These are phyloP conservation scores for Ophioninae sp. DNA, from an alignment of 2,888 invertebrate species.

Conservation along the genomic window DNA sequence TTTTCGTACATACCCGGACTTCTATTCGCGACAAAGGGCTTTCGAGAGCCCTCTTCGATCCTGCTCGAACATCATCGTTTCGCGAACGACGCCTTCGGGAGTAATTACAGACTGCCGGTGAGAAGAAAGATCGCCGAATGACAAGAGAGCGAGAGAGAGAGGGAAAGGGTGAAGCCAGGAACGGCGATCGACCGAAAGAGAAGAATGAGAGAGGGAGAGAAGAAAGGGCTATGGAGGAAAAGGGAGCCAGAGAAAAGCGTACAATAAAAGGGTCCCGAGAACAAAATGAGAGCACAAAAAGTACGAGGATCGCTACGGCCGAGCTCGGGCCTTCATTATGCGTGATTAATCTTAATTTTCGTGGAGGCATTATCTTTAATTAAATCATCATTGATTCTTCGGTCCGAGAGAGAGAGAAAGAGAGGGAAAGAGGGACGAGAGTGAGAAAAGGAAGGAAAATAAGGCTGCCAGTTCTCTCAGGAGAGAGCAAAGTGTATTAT, in stretches of 20 bases:
- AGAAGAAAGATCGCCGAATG: constrained; percentile 60
- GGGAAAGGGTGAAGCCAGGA: constrained; percentile 11
- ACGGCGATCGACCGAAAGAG: constrained; percentile 33
- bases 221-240: constrained; percentile 20
- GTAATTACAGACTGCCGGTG: constrained; percentile 73
- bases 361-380: constrained; percentile 79
- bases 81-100: constrained; percentile 64
- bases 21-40: constrained; percentile 44
- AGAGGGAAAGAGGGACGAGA: not conserved
- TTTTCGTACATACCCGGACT: not conserved
- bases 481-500: constrained; percentile 39
- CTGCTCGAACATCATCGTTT: constrained; percentile 49
- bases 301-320: constrained; percentile 18
- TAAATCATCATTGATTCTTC: constrained; percentile 79
- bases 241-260: constrained; percentile 21
- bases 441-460: constrained; percentile 14
- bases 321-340: constrained; percentile 57
- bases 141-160: constrained; percentile 36
- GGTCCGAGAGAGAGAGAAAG: constrained; percentile 14
- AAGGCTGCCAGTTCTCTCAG: constrained; percentile 22
- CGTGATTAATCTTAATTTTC: constrained; percentile 80
- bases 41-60: constrained; percentile 46
- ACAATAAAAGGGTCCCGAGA: constrained; percentile 46
- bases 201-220: constrained; percentile 25
- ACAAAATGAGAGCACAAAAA: constrained; percentile 45